These are phyloP conservation scores for Halesus radiatus DNA, from an alignment of 1,140 invertebrate genomes.

Conservation along the genomic window DNA sequence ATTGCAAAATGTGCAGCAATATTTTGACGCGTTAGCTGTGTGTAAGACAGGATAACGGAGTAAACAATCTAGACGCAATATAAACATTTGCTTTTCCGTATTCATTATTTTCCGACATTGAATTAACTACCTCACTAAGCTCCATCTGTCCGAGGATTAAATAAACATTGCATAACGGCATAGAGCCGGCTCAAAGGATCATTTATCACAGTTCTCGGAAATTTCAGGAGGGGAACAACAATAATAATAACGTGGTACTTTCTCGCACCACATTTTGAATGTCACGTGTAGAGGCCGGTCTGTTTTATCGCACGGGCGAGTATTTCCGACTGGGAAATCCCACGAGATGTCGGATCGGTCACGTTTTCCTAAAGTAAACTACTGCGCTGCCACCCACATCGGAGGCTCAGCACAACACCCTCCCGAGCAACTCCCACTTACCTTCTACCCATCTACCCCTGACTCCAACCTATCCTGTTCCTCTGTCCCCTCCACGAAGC, in stretches of 20 bases:
- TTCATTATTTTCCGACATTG: too few species aligned
- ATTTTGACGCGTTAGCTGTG: too few species aligned
- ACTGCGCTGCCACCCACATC: slow-evolving; percentile 12
- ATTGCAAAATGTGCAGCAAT: too few species aligned
- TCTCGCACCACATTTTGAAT: slow-evolving; percentile 28
- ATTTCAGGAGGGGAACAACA: neutral
- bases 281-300: slow-evolving; percentile 25
- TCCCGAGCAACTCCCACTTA: neutral
- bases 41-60: too few species aligned
- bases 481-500: neutral
- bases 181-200: neutral
- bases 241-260: neutral
- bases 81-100: too few species aligned
- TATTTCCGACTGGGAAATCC: slow-evolving; percentile 52
- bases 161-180: too few species aligned
- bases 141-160: too few species aligned
- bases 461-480: too few species aligned
- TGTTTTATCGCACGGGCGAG: slow-evolving; percentile 48
- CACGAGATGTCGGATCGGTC: slow-evolving; percentile 53
- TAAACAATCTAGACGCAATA: too few species aligned
- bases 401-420: neutral
- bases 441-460: neutral
- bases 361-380: slow-evolving; percentile 56
- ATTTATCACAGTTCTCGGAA: neutral
- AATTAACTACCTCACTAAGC: too few species aligned